Base-by-base conservation (phyloP, 2,797 vertebrate species). In the Fistularia tabacaria region DNA sequence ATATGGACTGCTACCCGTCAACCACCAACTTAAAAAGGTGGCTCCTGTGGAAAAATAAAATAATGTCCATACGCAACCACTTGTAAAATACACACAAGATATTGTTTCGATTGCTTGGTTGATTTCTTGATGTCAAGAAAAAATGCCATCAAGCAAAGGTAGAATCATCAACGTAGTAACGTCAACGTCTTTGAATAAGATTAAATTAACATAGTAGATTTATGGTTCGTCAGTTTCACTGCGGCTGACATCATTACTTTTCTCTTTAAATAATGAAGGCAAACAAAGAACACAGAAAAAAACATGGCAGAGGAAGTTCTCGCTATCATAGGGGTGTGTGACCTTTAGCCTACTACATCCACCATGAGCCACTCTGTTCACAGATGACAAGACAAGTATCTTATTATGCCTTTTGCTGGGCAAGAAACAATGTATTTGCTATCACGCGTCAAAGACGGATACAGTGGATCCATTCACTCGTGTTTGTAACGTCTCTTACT, bases 341-440 rank as follows among this genome's bases (percentile, higher is more conserved):
- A 85, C 82, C 82, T 84, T 77, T 77, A 72, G 62, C 72, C 78
- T 51, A 79, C 71, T 83, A 53, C 64, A 59, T 73, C 68, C 67
- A 66, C 49, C 63, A 73, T 80, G 55, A 62, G 67, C 68, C 51
- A 66, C 48, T 56, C 59, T 59, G 48, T 63, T 56, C 57, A 69
- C 62, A 67, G 65, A 80, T 66, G 66, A 53, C 64, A 65, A 78
- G 76, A 85, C 82, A 85, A 78, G 69, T 67, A 59, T 62, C 63
- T 59, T 76, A 81, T 77, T 86, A 69, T 76, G 77, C 42, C 54
- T 67, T 77, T 57, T 61, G 53, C 52, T 40, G 62, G 14, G 57
- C 55, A 52, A 73, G 67, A 75, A 65, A 86, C 81, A 85, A 85
- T 83, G 71, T 65, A 53, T 78, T 82, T 69, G 65, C 73, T 85